Base-by-base conservation (phyloP, 2,888 invertebrate genomes). In the Philhelius pedissequus region DNA sequence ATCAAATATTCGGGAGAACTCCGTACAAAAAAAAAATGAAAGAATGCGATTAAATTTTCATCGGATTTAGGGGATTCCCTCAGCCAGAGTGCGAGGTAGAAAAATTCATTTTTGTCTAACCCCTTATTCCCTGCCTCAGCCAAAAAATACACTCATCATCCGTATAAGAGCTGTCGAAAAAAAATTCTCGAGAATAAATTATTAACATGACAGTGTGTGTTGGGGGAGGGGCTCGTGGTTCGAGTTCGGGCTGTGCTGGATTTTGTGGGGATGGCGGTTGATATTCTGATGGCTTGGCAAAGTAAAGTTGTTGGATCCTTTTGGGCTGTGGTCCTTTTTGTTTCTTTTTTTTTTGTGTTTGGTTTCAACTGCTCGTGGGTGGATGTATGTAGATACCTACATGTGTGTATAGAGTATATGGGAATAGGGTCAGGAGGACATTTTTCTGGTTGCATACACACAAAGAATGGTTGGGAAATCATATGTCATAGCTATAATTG, bases 401-500 rank as follows among this genome's bases (percentile, higher is more conserved):
- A n/a, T n/a, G n/a, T 54, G 1, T 22, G 45, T 38, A n/a, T 58
- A 38, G 43, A 15, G 32, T 22, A 32, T 40, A 7, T 7, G n/a
- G 60, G 74, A 84, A 79, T 79, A 58, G 60, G 75, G 83, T 84
- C 66, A 79, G 79, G 79, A 84, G 83, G 75, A 69, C 82, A 78
- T 54, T 74, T 60, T 74, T 77, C 66, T 71, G 62, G 52, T 32
- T 78, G 64, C 64, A 68, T 66, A 70, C 38, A 70, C 71, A 77
- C 15, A 69, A 13, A 62, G 43, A 58, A 56, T 30, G 68, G 48
- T 54, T 45, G 35, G 58, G 27, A 56, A 74, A 70, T 62, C 84
- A 79, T 75, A 75, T 84, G 84, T 84, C 84, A 80, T 84, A 80
- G 71, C 75, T 68, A 71, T 80, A 84, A 84, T 84, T 84, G 84